Conservation (phyloP, 35 echinoderm and acorn worm genomes). For the Amphiura filiformis region DNA sequence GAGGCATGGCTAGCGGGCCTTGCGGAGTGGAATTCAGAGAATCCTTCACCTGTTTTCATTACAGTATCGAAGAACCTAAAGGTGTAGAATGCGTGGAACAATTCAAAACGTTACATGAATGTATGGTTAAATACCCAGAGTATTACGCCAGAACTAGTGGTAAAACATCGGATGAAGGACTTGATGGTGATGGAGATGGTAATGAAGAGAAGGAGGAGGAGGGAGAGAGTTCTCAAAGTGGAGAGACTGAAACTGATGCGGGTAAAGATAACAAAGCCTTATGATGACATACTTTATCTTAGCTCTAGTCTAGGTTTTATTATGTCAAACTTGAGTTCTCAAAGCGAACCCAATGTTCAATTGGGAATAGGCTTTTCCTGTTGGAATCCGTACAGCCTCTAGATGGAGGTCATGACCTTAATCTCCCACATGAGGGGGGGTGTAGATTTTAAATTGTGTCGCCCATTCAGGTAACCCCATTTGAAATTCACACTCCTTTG, state of each 20-base stretch:
- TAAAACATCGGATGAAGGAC: neutral
- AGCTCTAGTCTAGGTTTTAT: no score
- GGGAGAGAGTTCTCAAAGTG: neutral
- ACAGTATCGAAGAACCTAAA: constrained; percentile 82
- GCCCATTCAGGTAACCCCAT: no score
- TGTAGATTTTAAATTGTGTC: no score
- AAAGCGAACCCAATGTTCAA: no score
- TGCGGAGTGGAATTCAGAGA: constrained; percentile 92
- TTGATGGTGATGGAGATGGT: neutral
- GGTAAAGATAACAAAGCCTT: neutral
- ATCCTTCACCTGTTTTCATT: constrained; percentile 97
- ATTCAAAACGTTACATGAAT: constrained; percentile 86
- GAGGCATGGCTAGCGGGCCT: constrained; percentile 95
- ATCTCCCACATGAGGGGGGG: no score
- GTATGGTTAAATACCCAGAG: constrained; percentile 84
- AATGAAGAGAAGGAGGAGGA: neutral
- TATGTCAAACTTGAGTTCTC: no score
- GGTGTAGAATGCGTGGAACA: constrained; percentile 87
- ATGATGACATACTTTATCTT: no score
- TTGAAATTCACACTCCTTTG: no score
- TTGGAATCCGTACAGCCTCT: no score
- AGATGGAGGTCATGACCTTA: no score
- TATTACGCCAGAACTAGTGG: constrained; percentile 43
- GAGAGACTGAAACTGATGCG: neutral
- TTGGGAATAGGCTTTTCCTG: no score